Percentiles rank a stretch among this genome's conserved stretches.
These are phyloP conservation scores for Mallotus villosus DNA, from an alignment of 2,797 vertebrate genomes.

Conservation along the genomic window DNA sequence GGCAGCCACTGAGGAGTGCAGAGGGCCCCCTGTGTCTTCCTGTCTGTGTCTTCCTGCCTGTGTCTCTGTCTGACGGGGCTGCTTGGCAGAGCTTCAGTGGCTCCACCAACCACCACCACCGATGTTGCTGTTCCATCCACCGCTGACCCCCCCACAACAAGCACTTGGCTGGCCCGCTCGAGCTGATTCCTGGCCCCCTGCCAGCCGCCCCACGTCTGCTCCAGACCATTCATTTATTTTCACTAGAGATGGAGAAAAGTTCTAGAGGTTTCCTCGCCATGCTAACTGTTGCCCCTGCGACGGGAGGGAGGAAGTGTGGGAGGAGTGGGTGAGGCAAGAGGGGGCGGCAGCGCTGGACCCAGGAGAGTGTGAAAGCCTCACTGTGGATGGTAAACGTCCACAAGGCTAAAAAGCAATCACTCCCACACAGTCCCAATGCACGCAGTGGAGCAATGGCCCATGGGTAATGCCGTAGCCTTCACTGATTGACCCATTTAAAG, in stretches of 20 bases:
- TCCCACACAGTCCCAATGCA: slow-evolving; percentile 76
- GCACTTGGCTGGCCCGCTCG: slow-evolving; percentile 85
- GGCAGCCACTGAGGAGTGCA: slow-evolving; percentile 77
- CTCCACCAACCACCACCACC: slow-evolving; percentile 47
- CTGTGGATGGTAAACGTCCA: slow-evolving; percentile 76
- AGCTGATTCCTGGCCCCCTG: slow-evolving; percentile 74
- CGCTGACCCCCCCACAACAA: slow-evolving; percentile 67
- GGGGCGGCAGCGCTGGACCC: slow-evolving; percentile 68
- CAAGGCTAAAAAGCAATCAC: slow-evolving; percentile 83
- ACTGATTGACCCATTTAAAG: slow-evolving; percentile 44
- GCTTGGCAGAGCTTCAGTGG: slow-evolving; percentile 78
- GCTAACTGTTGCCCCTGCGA: slow-evolving; percentile 73
- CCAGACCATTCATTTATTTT: slow-evolving; percentile 93
- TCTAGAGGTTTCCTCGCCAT: slow-evolving; percentile 84
- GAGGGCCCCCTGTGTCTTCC: slow-evolving; percentile 62
- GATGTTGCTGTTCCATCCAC: slow-evolving; percentile 58
- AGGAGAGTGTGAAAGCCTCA: slow-evolving; percentile 75
- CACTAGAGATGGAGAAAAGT: slow-evolving; percentile 89
- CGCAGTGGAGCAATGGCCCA: slow-evolving; percentile 13
- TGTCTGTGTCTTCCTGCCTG: slow-evolving; percentile 58
- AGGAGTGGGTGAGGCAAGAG: slow-evolving; percentile 24
- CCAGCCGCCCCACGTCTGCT: slow-evolving; percentile 89
- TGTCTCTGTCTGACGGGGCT: slow-evolving; percentile 55
- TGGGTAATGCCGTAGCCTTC: slow-evolving; percentile 48
- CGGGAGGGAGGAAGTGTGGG: slow-evolving; percentile 62